These are phyloP conservation scores for Cecropterus lyciades DNA, from an alignment of 1,140 invertebrate genomes.

Conservation along the genomic window DNA sequence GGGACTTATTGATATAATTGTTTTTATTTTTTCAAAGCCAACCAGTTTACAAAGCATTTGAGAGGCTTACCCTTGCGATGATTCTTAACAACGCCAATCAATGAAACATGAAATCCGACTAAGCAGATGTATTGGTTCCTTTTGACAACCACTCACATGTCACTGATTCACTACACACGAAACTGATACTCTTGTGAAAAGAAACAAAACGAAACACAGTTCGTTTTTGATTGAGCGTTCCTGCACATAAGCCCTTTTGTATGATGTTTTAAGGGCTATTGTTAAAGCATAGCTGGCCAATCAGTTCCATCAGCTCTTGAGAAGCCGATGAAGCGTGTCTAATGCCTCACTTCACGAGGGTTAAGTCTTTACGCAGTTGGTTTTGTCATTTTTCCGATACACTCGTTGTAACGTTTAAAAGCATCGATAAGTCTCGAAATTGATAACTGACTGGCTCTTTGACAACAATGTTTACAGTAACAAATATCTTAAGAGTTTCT, in stretches of 20 bases:
- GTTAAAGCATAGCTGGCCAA: slow-evolving; percentile 75
- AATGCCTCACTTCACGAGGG: slow-evolving; percentile 71
- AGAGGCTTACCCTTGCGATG: slow-evolving; percentile 51
- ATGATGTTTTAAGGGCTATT: slow-evolving; percentile 51
- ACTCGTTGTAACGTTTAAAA: slow-evolving; percentile 54
- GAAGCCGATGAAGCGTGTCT: slow-evolving; percentile 76
- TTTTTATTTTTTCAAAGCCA: slow-evolving; percentile 57
- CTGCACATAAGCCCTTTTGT: slow-evolving; percentile 42
- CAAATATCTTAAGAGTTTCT: slow-evolving; percentile 16
- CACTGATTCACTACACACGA: slow-evolving; percentile 5
- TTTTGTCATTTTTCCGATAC: slow-evolving; percentile 77
- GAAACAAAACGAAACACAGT: slow-evolving; percentile 30
- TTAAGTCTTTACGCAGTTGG: slow-evolving; percentile 76
- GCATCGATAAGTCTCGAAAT: slow-evolving; percentile 37
- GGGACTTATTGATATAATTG: slow-evolving; percentile 59
- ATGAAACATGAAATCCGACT: slow-evolving; percentile 79
- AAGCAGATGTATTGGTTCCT: slow-evolving; percentile 73
- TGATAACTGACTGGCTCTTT: slow-evolving; percentile 25
- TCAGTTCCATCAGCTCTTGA: slow-evolving; percentile 80
- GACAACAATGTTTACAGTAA: slow-evolving; percentile 27
- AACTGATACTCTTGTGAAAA: slow-evolving; percentile 30
- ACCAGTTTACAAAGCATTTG: slow-evolving; percentile 58
- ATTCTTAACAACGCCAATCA: slow-evolving; percentile 79
- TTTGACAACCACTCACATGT: slow-evolving; percentile 21
- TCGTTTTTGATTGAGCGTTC: slow-evolving; percentile 31